These are phyloP conservation scores for Quadroppia sp. DNA, from an alignment of 2,888 invertebrate genomes.

Conservation along the genomic window DNA sequence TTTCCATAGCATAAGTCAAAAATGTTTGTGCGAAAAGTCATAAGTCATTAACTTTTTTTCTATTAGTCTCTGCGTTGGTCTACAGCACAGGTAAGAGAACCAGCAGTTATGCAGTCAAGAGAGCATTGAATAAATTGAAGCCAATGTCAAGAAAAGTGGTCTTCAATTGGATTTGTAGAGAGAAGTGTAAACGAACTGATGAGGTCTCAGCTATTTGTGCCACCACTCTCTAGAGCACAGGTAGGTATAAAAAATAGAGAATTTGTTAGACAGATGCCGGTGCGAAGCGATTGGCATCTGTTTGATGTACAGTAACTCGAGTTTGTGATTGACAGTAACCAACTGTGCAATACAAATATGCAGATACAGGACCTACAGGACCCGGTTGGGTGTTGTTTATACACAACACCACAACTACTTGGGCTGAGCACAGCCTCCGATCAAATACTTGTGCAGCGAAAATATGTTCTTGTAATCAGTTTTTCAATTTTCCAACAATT, in stretches of 20 bases:
- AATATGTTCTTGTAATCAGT: too few species aligned
- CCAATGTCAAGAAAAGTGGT: constrained; percentile 4
- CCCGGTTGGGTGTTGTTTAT: not conserved
- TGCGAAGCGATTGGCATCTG: not conserved
- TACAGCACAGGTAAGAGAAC: too few species aligned
- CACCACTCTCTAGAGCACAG: not conserved
- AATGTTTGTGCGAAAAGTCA: not conserved
- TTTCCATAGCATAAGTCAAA: too few species aligned
- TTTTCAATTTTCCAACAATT: not conserved
- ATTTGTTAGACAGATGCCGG: not conserved
- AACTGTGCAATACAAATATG: constrained; percentile 19
- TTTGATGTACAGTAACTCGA: constrained; percentile 7
- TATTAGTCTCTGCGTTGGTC: not conserved
- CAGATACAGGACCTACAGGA: not conserved
- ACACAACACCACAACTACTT: too few species aligned
- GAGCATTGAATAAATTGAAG: not conserved
- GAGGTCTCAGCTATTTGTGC: not conserved
- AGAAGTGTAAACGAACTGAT: constrained; percentile 10
- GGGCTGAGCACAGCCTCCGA: not conserved
- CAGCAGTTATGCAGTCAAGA: too few species aligned
- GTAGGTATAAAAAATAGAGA: too few species aligned
- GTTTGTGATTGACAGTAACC: constrained; percentile 2
- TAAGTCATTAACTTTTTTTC: constrained; percentile 12
- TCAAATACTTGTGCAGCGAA: not conserved
- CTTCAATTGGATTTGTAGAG: constrained; percentile 13